These are phyloP conservation scores for Notechis scutatus DNA, from an alignment of 2,113 vertebrate genomes.

Conservation along the genomic window DNA sequence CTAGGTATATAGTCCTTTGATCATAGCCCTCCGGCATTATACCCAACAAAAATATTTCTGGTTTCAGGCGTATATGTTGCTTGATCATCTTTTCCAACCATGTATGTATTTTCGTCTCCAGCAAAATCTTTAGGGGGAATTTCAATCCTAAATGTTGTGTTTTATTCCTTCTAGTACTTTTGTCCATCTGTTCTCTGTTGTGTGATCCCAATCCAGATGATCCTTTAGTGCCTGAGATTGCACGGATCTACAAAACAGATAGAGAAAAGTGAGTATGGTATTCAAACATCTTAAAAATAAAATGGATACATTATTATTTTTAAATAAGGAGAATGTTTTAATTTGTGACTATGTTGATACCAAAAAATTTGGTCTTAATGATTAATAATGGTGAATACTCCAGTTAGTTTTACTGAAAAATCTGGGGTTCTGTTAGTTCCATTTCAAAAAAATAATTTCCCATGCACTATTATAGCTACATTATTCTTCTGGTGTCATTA, in stretches of 20 bases:
- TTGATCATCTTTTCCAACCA: too few relatives aligned
- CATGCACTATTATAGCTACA: neutral
- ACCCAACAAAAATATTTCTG: too few relatives aligned
- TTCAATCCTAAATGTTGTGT: slow-evolving; percentile 35
- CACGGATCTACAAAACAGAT: slow-evolving; percentile 99
- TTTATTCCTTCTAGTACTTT: slow-evolving; percentile 82
- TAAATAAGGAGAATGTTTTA: neutral
- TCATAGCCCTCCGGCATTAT: too few relatives aligned
- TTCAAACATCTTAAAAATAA: neutral
- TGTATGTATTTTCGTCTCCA: neutral
- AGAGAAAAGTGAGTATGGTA: slow-evolving; percentile 94
- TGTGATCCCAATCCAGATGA: slow-evolving; percentile 99
- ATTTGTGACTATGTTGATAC: neutral
- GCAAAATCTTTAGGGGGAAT: slow-evolving; percentile 16
- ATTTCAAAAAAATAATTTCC: neutral
- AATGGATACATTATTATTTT: neutral
- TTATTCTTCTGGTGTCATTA: neutral
- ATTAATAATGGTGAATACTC: neutral
- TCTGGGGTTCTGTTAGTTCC: neutral
- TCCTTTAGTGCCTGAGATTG: slow-evolving; percentile 99
- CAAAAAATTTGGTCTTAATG: neutral
- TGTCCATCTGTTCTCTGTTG: slow-evolving; percentile 99
- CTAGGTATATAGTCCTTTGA: too few relatives aligned
- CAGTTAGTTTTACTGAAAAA: neutral
- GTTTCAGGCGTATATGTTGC: too few relatives aligned